Percentiles rank a stretch among this genome's conserved stretches.
phyloP scores from a whole-genome alignment of 2,888 invertebrate genomes.

The Marronus borbonicus region DNA sequence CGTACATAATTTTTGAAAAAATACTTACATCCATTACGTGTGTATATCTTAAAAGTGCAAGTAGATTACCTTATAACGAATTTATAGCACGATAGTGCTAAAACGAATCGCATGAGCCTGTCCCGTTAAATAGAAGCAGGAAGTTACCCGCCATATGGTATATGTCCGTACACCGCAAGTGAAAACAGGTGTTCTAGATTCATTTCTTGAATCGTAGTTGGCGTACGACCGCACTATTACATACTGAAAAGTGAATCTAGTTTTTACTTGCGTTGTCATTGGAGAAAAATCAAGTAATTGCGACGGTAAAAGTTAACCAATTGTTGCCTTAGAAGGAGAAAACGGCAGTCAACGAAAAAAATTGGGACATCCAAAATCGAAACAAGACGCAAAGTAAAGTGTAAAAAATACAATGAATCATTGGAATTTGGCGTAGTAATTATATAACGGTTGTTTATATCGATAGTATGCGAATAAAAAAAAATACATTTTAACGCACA shows the following conservation, averaged over 20 bases:
- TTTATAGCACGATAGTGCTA: background rate
- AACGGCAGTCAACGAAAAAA: background rate
- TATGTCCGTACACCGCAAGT: conserved; percentile 22
- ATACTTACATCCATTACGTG: too few relatives aligned
- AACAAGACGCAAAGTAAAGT: background rate
- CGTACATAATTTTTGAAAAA: too few relatives aligned
- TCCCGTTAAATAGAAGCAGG: conserved; percentile 29
- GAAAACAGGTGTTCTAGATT: conserved; percentile 45
- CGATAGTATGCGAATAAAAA: background rate
- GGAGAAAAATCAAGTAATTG: conserved; percentile 29
- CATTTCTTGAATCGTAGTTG: background rate
- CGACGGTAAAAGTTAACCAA: conserved; percentile 20
- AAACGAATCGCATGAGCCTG: conserved; percentile 3
- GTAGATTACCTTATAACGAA: background rate
- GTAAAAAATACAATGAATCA: conserved; percentile 24
- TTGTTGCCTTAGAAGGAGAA: background rate
- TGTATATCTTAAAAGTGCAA: too few relatives aligned
- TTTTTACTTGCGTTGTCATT: conserved; percentile 15
- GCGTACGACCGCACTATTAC: background rate
- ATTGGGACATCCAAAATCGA: background rate
- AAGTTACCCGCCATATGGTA: conserved; percentile 30
- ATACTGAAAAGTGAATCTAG: conserved; percentile 11
- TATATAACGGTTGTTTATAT: background rate
- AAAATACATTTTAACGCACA: background rate
- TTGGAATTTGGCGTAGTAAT: background rate